Evolutionary conservation across 2,888 invertebrate species (phyloP).

Genomic region (Philhelius pedissequus): DNA sequence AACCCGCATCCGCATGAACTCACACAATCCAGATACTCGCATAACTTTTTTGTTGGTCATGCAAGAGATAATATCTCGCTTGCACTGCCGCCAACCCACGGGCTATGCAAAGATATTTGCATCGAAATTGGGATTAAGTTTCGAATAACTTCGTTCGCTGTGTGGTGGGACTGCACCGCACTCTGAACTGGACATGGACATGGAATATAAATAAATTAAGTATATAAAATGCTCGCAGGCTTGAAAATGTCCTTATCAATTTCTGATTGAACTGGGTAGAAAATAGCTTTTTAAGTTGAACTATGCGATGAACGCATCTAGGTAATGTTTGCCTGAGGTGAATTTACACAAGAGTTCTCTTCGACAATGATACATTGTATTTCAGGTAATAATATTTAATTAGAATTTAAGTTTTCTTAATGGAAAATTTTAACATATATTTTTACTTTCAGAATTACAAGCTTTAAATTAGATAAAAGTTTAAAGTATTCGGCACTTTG

Average conservation of each 20-base stretch:
- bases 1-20: slow-evolving; percentile 54
- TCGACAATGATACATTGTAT: too few species aligned
- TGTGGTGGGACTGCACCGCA: too few species aligned
- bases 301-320: not conserved
- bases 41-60: not conserved
- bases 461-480: too few species aligned
- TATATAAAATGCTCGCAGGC: not conserved
- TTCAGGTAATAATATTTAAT: too few species aligned
- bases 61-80: slow-evolving; percentile 13
- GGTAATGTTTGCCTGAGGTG: not conserved
- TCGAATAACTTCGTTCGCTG: not conserved
- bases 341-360: too few species aligned
- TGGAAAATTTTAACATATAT: too few species aligned
- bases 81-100: not conserved
- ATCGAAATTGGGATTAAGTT: slow-evolving; percentile 31
- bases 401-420: too few species aligned
- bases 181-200: too few species aligned
- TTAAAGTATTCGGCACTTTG: too few species aligned
- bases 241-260: slow-evolving; percentile 16
- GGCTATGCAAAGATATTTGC: slow-evolving; percentile 14
- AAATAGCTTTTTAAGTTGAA: slow-evolving; percentile 12
- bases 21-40: not conserved
- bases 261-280: slow-evolving; percentile 9
- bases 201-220: slow-evolving; percentile 45
- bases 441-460: too few species aligned